phyloP scores from a whole-genome alignment of 1,140 invertebrate species.

The Orussus abietinus region DNA sequence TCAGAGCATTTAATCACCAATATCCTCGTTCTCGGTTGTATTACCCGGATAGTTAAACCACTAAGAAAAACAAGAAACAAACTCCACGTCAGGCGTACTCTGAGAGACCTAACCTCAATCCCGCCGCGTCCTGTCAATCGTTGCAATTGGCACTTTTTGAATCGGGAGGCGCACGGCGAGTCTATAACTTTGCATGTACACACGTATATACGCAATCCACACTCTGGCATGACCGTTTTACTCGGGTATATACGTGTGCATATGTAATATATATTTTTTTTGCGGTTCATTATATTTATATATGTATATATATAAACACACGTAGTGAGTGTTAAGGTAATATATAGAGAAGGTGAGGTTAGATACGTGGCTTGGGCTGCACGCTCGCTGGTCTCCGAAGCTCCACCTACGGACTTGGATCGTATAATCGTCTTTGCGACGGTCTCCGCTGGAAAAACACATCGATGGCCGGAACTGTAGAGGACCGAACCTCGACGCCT shows the following conservation, averaged over 20 bases:
- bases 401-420: conserved; percentile 55
- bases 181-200: conserved; percentile 38
- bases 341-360: conserved; percentile 55
- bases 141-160: conserved; percentile 32
- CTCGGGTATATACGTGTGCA: conserved; percentile 24
- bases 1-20: no score
- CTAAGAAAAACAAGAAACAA: no score
- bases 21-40: no score
- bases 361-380: conserved; percentile 56
- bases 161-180: conserved; percentile 38
- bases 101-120: no score
- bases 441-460: conserved; percentile 55
- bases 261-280: conserved; percentile 48
- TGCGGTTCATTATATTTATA: no score
- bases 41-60: no score
- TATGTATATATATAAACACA: conserved; percentile 45
- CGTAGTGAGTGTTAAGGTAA: conserved; percentile 53
- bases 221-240: no score
- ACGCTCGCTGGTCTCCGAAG: conserved; percentile 48
- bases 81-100: no score
- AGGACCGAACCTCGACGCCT: no score
- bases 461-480: conserved; percentile 53
- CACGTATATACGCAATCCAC: conserved; percentile 33
- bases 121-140: no score
- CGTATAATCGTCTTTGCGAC: conserved; percentile 55